phyloP scores from a whole-genome alignment of 2,888 invertebrate species.

The Hemistola chrysoprasaria region DNA sequence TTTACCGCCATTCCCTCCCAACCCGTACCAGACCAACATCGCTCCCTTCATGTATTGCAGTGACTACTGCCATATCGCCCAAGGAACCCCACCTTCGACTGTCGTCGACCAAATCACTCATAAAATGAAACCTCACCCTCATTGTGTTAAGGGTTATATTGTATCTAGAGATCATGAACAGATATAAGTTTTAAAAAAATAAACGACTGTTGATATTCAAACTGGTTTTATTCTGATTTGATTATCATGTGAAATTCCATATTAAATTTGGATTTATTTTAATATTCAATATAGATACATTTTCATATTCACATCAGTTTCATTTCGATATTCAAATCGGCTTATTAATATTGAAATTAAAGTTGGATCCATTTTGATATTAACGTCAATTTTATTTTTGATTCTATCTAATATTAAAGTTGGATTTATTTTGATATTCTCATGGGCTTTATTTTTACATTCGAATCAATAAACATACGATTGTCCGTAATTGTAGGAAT shows the following conservation, averaged over 20 bases:
- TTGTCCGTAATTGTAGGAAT: too few relatives aligned
- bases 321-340: too few relatives aligned
- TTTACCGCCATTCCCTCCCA: constrained; percentile 64
- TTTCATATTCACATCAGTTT: too few relatives aligned
- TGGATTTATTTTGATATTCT: too few relatives aligned
- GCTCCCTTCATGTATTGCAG: constrained; percentile 77
- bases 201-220: constrained; percentile 3
- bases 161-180: constrained; percentile 53
- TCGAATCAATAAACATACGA: too few relatives aligned
- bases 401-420: too few relatives aligned
- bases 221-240: constrained; percentile 9
- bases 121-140: constrained; percentile 44
- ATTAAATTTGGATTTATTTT: background rate
- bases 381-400: too few relatives aligned
- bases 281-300: too few relatives aligned
- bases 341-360: too few relatives aligned
- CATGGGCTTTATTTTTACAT: too few relatives aligned
- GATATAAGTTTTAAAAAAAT: constrained; percentile 9
- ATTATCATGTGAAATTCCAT: too few relatives aligned
- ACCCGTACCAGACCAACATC: constrained; percentile 69
- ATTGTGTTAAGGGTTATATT: constrained; percentile 45
- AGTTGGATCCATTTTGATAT: too few relatives aligned
- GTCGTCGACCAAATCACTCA: constrained; percentile 62
- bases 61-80: constrained; percentile 69
- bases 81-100: constrained; percentile 61